These are phyloP conservation scores for Callosobruchus maculatus DNA, from an alignment of 2,888 invertebrate genomes.

Conservation along the genomic window DNA sequence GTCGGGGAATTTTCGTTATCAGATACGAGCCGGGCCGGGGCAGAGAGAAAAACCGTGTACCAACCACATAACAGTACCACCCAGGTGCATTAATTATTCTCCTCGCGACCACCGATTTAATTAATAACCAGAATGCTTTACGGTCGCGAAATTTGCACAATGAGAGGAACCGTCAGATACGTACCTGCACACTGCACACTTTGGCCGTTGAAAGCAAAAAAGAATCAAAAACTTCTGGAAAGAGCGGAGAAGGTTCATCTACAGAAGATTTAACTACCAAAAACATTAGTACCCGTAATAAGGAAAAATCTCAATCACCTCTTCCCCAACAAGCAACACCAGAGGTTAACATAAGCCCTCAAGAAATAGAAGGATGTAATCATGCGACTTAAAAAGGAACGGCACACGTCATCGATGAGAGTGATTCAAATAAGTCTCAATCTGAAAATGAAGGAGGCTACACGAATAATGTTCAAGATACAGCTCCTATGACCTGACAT, in stretches of 20 bases:
- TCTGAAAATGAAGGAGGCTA: slow-evolving; percentile 8
- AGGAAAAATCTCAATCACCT: neutral
- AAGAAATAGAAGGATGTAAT: no score
- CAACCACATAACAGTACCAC: neutral
- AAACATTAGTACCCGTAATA: neutral
- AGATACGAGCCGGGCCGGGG: neutral
- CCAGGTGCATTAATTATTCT: neutral
- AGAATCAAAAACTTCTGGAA: no score
- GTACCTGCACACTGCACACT: no score
- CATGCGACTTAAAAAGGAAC: neutral
- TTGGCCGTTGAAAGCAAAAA: no score
- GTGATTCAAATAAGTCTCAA: neutral
- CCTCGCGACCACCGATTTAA: neutral
- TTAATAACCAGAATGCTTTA: neutral
- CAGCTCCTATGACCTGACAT: neutral
- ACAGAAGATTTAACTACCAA: neutral
- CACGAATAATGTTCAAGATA: neutral
- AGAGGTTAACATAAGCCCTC: no score
- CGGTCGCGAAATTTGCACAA: neutral
- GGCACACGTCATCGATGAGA: neutral
- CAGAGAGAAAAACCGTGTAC: neutral
- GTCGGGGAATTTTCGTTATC: neutral
- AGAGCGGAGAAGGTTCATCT: neutral
- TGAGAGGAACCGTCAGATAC: neutral
- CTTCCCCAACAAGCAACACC: neutral